Evolutionary conservation across 1,140 invertebrate genomes (phyloP), one percentile per base, ranked within the genome.

Genomic region (Zaprionus camerounensis): DNA sequence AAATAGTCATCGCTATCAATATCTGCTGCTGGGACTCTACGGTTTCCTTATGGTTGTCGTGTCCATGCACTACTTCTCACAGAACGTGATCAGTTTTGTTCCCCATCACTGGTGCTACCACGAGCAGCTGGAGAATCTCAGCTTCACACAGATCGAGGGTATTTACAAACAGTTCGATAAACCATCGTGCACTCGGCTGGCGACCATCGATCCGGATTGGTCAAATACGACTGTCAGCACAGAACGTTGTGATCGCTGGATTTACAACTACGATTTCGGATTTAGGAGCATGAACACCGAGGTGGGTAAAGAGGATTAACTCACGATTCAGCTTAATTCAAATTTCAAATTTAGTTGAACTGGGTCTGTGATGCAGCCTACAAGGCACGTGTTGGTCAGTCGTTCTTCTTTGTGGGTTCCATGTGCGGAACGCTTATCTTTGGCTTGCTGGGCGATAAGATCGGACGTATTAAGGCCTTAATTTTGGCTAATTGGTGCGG

Each of bases 341-440:
- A 63, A 94, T 49, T 9, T 67, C 95, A 11, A 62, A 94, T 34
- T 13, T 68, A 95, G 94, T 78, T 94, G 3, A 91, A 95, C 80
- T 95, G 95, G 95, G 94, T 95, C 3, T 95, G 95, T 74, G 92
- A 93, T 20, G 84, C 94, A 5, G 91, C 92, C 36, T 95, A 94
- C 93, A 94, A 93, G 81, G 91, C 94, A 3, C 93, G 93, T 7
- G 76, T 94, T 13, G 94, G 94, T 0, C 94, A 95, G 80, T 94
- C 94, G 0, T 85, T 95, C 11, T 95, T 94, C 90, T 95, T 95
- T 85, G 87, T 94, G 58, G 95, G 95, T 7, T 94, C 94, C n/a
- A 92, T 95, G 4, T 71, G 94, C 24, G 95, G 95, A 7, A 94
- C 94, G 28, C 75, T 95, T 4, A 55, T 93, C n/a, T 93, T 95